Evolutionary conservation across 2,113 vertebrate genomes (phyloP), one percentile per base, ranked within the genome.

Genomic region (Archocentrus centrarchus): DNA sequence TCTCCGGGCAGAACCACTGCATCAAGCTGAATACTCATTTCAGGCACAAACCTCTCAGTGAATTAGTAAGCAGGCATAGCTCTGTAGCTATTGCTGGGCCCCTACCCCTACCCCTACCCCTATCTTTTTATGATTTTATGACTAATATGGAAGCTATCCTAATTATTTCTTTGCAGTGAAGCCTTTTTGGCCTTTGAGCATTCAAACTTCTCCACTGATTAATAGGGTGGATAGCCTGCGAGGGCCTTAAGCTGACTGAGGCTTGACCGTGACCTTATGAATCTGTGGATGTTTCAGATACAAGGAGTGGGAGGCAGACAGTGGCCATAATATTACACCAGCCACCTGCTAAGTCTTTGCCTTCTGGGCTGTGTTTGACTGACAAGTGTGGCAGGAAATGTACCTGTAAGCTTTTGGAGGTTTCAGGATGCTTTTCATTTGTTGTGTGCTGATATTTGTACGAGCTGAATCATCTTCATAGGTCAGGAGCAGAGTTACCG

Each of bases 401-500:
- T 93, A 96, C 96, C 95, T 95, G 93, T 90, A 91, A 14, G 3
- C 44, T 84, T 83, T 94, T 4, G 94, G 81, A 14, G 93, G 85
- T 85, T 88, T 96, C 39, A 96, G 86, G 85, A 96, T 96, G 20
- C 96, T 86, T 86, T 80, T 93, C 6, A 75, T 20, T 7, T 93
- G 75, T 37, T 66, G 62, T 9, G 41, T 17, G 37, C 89, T 50
- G 7, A 11, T n/a, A 27, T 39, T 37, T 14, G 10, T 35, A 24
- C 63, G 81, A 44, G 35, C n/a, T 2, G 59, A 8, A 2, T 93
- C 85, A 0, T 95, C 93, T 73, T 95, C 90, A 14, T 93, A 93
- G 47, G 94, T 91, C 63, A 95, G 78, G 61, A 95, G 92, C 50
- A 97, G 95, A 63, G 96, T 92, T n/a, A 97, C 93, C n/a, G 92